A percentile compares a stretch with the other conserved stretches of the same genome.
phyloP scores from a whole-genome alignment of 2,113 vertebrate species.

The Platysteira castanea region DNA sequence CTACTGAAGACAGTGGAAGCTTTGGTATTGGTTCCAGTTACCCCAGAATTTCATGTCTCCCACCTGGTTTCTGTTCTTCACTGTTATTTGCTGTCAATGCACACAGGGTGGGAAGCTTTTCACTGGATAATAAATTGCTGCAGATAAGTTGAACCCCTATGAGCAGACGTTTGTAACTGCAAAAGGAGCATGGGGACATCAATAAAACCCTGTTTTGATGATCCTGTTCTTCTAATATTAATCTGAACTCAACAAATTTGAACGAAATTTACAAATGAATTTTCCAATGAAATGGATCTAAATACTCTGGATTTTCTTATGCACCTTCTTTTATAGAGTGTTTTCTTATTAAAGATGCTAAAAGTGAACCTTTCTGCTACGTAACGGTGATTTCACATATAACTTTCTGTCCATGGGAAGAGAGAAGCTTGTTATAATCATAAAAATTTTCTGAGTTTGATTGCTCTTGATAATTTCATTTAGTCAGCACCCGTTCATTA shows the following conservation, averaged over 20 bases:
- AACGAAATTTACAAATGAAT: no score
- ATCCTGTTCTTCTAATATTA: not conserved
- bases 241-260: not conserved
- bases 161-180: not conserved
- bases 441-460: constrained; percentile 20
- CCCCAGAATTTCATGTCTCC: not conserved
- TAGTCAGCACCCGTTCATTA: constrained; percentile 40
- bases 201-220: not conserved
- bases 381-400: constrained; percentile 8
- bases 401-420: constrained; percentile 5
- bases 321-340: not conserved
- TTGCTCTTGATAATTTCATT: constrained; percentile 55
- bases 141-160: not conserved
- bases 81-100: not conserved
- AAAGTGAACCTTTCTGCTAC: not conserved
- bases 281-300: not conserved
- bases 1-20: not conserved
- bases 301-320: not conserved
- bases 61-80: not conserved
- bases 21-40: not conserved
- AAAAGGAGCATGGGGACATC: not conserved
- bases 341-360: not conserved
- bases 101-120: not conserved
- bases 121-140: not conserved
- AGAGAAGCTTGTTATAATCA: constrained; percentile 41